Percentiles rank a stretch among this genome's conserved stretches.
Conservation (phyloP, 2,113 vertebrate genomes). For the Pithys albifrons region DNA sequence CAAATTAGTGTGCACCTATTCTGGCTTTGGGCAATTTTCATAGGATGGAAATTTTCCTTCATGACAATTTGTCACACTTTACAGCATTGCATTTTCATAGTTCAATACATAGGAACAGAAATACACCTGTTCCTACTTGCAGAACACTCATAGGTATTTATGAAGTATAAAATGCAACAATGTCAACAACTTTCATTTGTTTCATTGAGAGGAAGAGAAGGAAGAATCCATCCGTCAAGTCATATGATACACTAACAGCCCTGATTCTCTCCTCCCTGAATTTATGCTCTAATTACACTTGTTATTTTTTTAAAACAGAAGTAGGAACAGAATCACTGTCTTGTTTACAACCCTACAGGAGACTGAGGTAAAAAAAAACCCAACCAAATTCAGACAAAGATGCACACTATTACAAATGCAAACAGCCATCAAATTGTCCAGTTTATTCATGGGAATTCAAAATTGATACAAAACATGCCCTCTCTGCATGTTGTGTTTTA, state of each 20-base stretch:
- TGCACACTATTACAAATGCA: constrained; percentile 74
- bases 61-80: neutral
- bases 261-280: constrained; percentile 14
- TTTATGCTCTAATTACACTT: neutral
- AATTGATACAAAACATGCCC: constrained; percentile 76
- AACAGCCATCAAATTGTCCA: constrained; percentile 73
- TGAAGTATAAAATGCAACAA: neutral
- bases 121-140: constrained; percentile 8
- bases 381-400: constrained; percentile 47
- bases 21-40: constrained; percentile 40
- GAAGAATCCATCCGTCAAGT: neutral
- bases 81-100: neutral
- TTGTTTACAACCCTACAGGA: constrained; percentile 32
- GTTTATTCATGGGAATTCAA: constrained; percentile 79
- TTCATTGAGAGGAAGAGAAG: neutral
- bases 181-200: neutral
- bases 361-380: neutral
- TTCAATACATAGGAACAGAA: constrained; percentile 46
- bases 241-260: neutral
- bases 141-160: neutral
- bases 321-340: neutral
- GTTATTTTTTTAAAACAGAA: neutral
- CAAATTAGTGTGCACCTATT: constrained; percentile 52
- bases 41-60: constrained; percentile 20
- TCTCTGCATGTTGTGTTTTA: constrained; percentile 56